phyloP scores from a whole-genome alignment of 2,888 invertebrate species.

The Colletes collaris region DNA sequence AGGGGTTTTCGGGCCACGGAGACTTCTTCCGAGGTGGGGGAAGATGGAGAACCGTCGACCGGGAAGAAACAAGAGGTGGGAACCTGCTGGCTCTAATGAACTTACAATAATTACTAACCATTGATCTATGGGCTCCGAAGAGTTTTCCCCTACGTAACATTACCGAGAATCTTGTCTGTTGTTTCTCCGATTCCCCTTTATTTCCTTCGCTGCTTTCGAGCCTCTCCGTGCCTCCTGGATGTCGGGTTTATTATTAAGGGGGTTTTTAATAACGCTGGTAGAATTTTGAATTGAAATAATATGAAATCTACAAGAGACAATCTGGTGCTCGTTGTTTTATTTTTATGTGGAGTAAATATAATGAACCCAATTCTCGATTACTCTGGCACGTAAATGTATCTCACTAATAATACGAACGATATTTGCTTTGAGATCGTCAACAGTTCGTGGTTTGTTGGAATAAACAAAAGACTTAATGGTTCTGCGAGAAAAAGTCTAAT shows the following conservation, averaged over 20 bases:
- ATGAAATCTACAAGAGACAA: no score
- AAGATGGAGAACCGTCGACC: constrained; percentile 54
- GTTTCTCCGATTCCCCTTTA: constrained; percentile 15
- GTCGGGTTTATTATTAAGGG: neutral
- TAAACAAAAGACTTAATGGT: no score
- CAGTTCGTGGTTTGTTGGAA: no score
- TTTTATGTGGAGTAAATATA: no score
- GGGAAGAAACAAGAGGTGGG: constrained; percentile 59
- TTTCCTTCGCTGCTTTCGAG: neutral
- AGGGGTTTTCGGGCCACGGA: constrained; percentile 68
- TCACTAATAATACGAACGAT: no score
- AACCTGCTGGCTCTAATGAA: constrained; percentile 80
- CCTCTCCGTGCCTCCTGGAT: neutral
- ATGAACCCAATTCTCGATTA: no score
- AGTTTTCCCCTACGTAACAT: constrained; percentile 77
- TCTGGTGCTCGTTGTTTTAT: no score
- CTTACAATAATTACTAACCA: constrained; percentile 83
- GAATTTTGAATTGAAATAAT: no score
- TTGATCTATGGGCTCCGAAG: constrained; percentile 81
- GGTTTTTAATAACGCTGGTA: no score
- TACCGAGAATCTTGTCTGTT: constrained; percentile 65
- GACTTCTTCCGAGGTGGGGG: constrained; percentile 70
- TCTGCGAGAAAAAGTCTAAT: no score
- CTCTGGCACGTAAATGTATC: no score
- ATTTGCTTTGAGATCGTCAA: no score